Conservation (phyloP, 2,888 invertebrate species). For the Pemphredon lugubris region DNA sequence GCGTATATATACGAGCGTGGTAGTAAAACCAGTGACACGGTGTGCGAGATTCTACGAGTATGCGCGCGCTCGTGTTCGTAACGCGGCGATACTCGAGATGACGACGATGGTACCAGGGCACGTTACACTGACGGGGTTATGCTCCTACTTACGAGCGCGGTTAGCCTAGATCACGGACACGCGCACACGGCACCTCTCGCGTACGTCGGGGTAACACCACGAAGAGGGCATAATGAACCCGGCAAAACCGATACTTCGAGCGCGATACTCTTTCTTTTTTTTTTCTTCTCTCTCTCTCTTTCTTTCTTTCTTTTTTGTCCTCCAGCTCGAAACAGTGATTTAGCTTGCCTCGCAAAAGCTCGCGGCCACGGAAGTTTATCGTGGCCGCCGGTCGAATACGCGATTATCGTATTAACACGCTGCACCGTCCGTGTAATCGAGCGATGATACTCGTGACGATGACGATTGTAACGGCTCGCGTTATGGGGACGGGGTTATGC, state of each 20-base stretch:
- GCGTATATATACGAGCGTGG: no score
- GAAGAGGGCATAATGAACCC: constrained; percentile 16
- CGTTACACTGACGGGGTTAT: constrained; percentile 66
- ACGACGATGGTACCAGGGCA: constrained; percentile 43
- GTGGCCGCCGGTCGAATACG: neutral
- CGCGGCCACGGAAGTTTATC: neutral
- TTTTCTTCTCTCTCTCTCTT: no score
- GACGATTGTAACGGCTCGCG: constrained; percentile 47
- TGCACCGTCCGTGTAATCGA: constrained; percentile 1
- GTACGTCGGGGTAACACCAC: constrained; percentile 8
- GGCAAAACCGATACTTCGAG: constrained; percentile 17
- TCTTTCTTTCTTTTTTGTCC: no score
- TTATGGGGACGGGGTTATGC: constrained; percentile 66
- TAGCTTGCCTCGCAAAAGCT: no score
- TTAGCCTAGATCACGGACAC: constrained; percentile 68
- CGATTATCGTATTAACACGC: constrained; percentile 3
- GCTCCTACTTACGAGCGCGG: constrained; percentile 68
- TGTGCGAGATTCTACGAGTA: no score
- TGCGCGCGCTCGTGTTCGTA: neutral
- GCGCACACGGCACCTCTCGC: neutral
- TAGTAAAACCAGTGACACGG: no score
- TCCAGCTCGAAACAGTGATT: neutral
- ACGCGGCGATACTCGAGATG: constrained; percentile 45
- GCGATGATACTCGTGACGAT: constrained; percentile 50
- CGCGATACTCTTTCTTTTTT: neutral